Conservation (phyloP, 2,113 vertebrate species). For the Trinectes maculatus region DNA sequence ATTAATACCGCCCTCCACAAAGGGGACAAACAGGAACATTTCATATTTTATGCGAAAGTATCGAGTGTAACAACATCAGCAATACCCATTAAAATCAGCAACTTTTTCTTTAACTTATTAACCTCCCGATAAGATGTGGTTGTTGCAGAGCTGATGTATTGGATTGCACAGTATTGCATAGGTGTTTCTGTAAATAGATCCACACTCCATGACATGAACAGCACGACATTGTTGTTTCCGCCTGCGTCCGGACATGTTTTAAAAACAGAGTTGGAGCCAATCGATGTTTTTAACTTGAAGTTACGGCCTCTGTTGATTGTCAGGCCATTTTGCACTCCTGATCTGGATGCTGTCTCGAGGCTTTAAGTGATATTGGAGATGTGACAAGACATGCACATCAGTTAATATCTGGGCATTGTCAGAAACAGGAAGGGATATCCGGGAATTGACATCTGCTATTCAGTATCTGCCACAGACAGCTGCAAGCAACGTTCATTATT, state of each 20-base stretch:
- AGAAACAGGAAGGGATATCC: slow-evolving; percentile 41
- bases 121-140: neutral
- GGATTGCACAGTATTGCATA: neutral
- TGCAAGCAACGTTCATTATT: slow-evolving; percentile 43
- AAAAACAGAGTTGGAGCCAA: slow-evolving; percentile 4
- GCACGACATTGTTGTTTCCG: slow-evolving; percentile 9
- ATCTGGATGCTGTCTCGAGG: slow-evolving; percentile 47
- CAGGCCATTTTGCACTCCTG: slow-evolving; percentile 31
- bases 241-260: slow-evolving; percentile 17
- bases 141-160: neutral
- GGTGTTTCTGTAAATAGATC: slow-evolving; percentile 2
- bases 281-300: slow-evolving; percentile 10
- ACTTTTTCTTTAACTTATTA: neutral
- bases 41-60: too few species aligned
- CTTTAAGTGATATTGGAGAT: slow-evolving; percentile 68
- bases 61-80: too few species aligned
- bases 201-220: neutral
- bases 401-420: slow-evolving; percentile 53
- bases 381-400: slow-evolving; percentile 52
- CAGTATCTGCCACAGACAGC: slow-evolving; percentile 51
- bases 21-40: neutral
- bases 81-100: too few species aligned
- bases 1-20: neutral
- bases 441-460: slow-evolving; percentile 58
- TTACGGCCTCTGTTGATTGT: slow-evolving; percentile 18